A percentile compares a stretch with the other conserved stretches of the same genome.
These are phyloP conservation scores for Sylvietta virens DNA, from an alignment of 2,113 vertebrate species.

Conservation along the genomic window DNA sequence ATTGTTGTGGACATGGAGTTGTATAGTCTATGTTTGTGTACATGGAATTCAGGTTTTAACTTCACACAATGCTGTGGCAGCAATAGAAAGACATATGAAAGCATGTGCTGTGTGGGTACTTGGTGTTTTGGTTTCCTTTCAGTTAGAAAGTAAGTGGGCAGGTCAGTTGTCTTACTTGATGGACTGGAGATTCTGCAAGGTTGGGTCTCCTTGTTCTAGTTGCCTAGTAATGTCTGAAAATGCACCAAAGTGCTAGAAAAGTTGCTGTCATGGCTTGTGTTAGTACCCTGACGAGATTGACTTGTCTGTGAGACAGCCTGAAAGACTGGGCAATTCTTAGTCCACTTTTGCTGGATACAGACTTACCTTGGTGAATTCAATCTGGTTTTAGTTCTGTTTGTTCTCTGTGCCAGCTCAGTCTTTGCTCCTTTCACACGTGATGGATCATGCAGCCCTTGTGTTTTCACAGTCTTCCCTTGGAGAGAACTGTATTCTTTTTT, in stretches of 20 bases:
- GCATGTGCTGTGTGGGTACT: fast-evolving
- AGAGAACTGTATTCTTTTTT: not conserved
- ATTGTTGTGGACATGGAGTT: too few relatives aligned
- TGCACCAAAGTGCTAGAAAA: not conserved
- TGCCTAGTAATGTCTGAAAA: not conserved
- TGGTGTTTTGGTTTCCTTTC: not conserved
- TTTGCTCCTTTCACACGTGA: not conserved
- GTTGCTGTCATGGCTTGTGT: not conserved
- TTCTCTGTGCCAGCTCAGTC: not conserved
- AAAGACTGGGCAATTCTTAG: not conserved
- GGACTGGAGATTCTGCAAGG: not conserved
- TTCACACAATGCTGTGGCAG: not conserved
- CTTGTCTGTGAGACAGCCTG: not conserved
- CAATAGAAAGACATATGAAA: not conserved
- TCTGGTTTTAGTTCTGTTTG: not conserved
- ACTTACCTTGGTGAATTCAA: not conserved
- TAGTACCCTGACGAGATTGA: not conserved
- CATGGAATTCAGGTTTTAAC: not conserved
- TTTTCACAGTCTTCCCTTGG: not conserved
- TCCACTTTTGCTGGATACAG: not conserved
- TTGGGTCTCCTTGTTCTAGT: not conserved
- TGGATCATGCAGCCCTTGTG: not conserved
- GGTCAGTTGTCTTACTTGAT: not conserved
- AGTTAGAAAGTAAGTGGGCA: not conserved
- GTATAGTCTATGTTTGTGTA: not conserved